These are phyloP conservation scores for Perca schrenkii DNA, from an alignment of 2,113 vertebrate genomes.

Conservation along the genomic window DNA sequence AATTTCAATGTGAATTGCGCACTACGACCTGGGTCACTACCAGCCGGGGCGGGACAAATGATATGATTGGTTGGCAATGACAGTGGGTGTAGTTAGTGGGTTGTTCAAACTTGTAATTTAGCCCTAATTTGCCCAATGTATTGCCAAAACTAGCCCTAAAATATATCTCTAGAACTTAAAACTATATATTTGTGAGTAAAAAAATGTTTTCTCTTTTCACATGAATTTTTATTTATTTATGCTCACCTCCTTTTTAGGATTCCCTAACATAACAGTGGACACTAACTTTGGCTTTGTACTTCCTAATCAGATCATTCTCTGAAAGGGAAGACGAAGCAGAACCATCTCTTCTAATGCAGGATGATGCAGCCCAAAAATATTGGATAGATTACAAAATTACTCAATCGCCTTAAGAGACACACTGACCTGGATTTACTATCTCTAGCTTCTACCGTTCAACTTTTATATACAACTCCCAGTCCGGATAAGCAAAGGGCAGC, in stretches of 20 bases:
- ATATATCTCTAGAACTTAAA: neutral
- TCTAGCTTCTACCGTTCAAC: neutral
- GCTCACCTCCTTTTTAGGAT: neutral
- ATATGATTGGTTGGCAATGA: too few species aligned
- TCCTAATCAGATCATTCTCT: neutral
- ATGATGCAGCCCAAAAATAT: neutral
- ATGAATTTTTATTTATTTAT: neutral
- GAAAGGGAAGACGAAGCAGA: neutral
- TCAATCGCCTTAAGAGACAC: neutral
- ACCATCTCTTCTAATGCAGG: neutral
- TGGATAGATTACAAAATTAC: neutral
- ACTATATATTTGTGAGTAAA: neutral
- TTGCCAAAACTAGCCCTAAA: neutral
- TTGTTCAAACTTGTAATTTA: neutral
- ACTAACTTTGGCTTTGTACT: neutral
- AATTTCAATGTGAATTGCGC: too few species aligned
- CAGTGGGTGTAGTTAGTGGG: too few species aligned
- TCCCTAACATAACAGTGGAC: neutral
- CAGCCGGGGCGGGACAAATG: too few species aligned
- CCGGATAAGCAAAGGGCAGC: neutral
- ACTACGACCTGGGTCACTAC: too few species aligned
- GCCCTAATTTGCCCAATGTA: too few species aligned
- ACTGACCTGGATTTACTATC: neutral
- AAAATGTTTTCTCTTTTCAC: neutral
- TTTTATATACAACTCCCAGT: neutral